Evolutionary conservation across 1,140 invertebrate genomes (phyloP), one percentile per base, ranked within the genome.

Genomic region (Steinernema feltiae): DNA sequence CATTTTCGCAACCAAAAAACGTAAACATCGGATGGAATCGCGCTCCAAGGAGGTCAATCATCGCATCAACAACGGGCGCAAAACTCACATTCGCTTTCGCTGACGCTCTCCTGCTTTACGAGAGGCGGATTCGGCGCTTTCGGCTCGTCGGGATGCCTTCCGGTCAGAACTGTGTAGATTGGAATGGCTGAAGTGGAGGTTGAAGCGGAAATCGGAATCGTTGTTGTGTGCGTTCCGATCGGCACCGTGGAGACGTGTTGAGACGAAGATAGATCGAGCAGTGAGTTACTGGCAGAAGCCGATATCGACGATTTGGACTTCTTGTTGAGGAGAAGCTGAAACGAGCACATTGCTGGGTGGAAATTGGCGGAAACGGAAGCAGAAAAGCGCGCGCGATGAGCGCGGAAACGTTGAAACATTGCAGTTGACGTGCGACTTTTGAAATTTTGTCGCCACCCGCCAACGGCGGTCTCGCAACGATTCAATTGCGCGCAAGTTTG

Each of bases 271-370:
- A 63, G 24, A 27, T 63, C 53, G 3, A 63, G 24, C 53, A 63
- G 53, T 7, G 53, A 63, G 53, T 63, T 63, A 21, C 15, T 63
- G 7, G 18, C 35, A 18, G 35, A 41, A 41, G 35, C 35, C 7
- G 53, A 63, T 15, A 21, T 12, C 12, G 53, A 7, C 12, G 53
- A 3, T 27, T 63, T 63, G 53, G 53, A 3, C 53, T 63, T 63
- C 53, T 63, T 63, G 53, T 63, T 63, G 53, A 63, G 53, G 24
- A 63, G 53, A 63, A 63, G 53, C 53, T 63, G 53, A 63, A 27
- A 63, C 15, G 53, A 63, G 24, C 15, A n/a, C 15, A 63, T 15
- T 21, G 53, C 53, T 3, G 24, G 24, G 3, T 15, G 12, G 12
- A 7, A 63, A 7, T 41, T 41, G n/a, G n/a, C n/a, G 53, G 24